A percentile compares a stretch with the other conserved stretches of the same genome.
Conservation (phyloP, 2,113 vertebrate genomes). For the Lontra canadensis region DNA sequence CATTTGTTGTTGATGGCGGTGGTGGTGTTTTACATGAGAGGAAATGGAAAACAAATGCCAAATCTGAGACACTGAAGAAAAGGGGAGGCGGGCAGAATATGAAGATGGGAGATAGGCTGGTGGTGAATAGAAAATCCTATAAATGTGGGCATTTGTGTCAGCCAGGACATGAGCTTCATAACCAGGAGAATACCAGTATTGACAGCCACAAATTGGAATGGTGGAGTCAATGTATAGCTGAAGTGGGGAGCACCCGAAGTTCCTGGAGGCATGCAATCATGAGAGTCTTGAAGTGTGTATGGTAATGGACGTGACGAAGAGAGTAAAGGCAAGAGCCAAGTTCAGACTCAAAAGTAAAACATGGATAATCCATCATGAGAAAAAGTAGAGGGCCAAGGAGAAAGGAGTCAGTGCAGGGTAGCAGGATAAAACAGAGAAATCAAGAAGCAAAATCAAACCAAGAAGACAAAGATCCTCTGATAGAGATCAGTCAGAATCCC, state of each 20-base stretch:
- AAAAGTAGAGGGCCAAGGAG: not conserved
- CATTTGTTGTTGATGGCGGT: not conserved
- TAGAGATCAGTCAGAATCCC: not conserved
- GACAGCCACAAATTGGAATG: not conserved
- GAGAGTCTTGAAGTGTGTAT: not conserved
- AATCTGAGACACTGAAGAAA: not conserved
- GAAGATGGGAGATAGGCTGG: not conserved
- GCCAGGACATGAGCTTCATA: not conserved
- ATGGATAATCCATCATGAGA: fast-evolving
- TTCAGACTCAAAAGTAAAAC: not conserved
- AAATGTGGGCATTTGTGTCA: fast-evolving
- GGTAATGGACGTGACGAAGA: not conserved
- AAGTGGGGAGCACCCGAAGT: fast-evolving
- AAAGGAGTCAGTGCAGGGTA: not conserved
- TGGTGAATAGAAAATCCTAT: not conserved
- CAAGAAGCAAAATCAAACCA: not conserved
- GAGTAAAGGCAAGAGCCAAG: not conserved
- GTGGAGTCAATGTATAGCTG: not conserved
- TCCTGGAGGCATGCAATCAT: not conserved
- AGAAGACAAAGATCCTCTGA: not conserved
- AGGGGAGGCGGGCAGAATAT: not conserved
- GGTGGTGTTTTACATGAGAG: not conserved
- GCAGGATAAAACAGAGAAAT: not conserved
- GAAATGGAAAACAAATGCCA: not conserved
- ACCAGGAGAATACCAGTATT: no score